Evolutionary conservation across 2,113 vertebrate genomes (phyloP).

Genomic region (Leptobrachium leishanense): DNA sequence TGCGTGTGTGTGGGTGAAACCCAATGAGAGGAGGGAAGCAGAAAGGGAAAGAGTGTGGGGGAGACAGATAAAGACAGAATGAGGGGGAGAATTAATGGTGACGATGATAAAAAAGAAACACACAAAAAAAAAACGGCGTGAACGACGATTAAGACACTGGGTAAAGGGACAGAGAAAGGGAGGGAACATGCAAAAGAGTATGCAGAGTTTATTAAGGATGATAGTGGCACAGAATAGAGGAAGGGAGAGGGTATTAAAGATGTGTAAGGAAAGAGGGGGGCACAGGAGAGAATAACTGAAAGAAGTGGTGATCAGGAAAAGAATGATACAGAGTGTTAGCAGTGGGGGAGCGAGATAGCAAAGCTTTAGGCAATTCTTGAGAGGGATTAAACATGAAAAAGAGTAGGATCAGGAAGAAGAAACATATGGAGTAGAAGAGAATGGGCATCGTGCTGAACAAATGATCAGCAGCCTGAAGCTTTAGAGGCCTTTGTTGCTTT

Average conservation of each 20-base stretch:
- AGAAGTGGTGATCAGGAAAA: background rate
- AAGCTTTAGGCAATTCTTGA: background rate
- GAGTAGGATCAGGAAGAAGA: background rate
- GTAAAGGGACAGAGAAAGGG: constrained; percentile 1
- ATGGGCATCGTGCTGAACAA: background rate
- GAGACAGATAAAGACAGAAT: constrained; percentile 43
- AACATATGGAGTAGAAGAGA: constrained; percentile 9
- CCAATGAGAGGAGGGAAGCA: constrained; percentile 43
- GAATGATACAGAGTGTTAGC: background rate
- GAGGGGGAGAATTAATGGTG: constrained; percentile 48
- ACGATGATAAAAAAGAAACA: constrained; percentile 18
- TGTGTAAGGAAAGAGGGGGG: background rate
- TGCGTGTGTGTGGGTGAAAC: constrained; percentile 41
- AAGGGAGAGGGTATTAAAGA: background rate
- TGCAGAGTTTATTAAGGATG: background rate
- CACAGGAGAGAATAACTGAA: background rate
- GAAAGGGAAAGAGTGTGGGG: constrained; percentile 41
- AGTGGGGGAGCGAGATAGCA: constrained; percentile 3
- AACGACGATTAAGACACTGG: constrained; percentile 1
- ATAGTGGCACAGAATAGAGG: background rate
- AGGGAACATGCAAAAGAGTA: background rate
- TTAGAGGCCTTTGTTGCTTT: constrained; percentile 4
- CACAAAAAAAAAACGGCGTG: background rate
- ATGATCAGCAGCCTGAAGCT: constrained; percentile 6
- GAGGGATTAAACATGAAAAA: constrained; percentile 24